Evolutionary conservation across 2,113 vertebrate species (phyloP).

Genomic region (Circaetus cinerascens): DNA sequence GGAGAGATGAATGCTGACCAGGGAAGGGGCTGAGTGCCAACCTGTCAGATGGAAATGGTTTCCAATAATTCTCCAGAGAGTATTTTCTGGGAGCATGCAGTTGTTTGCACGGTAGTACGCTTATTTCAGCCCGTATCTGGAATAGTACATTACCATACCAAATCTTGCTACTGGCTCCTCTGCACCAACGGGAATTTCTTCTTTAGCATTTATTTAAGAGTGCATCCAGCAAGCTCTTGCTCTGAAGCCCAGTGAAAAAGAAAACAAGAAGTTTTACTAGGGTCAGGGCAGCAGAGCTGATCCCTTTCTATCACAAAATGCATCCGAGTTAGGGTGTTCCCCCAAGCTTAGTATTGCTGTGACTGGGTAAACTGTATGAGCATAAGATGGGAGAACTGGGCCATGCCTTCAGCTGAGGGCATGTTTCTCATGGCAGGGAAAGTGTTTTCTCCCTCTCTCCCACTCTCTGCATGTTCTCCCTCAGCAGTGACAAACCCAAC

Average conservation of each 20-base stretch:
- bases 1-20: not conserved
- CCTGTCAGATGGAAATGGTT: constrained; percentile 13
- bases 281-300: not conserved
- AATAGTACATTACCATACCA: not conserved
- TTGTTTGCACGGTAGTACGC: not conserved
- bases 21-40: not conserved
- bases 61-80: not conserved
- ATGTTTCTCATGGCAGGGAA: not conserved
- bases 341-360: not conserved
- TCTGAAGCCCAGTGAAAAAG: not conserved
- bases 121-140: not conserved
- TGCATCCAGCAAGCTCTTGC: not conserved
- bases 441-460: not conserved
- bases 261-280: not conserved
- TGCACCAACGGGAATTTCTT: not conserved
- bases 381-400: not conserved
- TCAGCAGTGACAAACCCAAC: not conserved
- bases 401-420: not conserved
- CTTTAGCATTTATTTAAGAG: not conserved
- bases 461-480: not conserved
- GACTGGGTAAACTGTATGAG: not conserved
- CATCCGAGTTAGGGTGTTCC: not conserved
- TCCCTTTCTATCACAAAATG: not conserved
- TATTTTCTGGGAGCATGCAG: not conserved
- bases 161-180: not conserved